Conservation (phyloP, 1,140 invertebrate genomes). For the Euglossa dilemma region DNA sequence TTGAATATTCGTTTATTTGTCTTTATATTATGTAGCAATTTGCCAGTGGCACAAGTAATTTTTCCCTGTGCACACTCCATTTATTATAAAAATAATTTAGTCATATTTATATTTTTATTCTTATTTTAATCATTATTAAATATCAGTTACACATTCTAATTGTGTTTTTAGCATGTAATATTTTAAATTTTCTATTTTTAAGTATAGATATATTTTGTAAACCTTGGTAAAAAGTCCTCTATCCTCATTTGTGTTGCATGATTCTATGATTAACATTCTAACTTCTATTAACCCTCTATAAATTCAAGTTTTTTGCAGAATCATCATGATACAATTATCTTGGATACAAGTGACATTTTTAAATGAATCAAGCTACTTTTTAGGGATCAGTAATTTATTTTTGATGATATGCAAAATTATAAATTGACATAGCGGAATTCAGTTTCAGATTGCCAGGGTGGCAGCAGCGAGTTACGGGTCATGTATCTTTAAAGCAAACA, state of each 20-base stretch:
- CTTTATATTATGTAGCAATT: conserved; percentile 58
- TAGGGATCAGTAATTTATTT: neutral
- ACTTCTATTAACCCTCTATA: conserved; percentile 75
- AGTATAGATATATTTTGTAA: conserved; percentile 27
- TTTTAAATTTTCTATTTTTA: neutral
- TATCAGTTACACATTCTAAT: conserved; percentile 5
- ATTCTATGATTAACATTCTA: conserved; percentile 73
- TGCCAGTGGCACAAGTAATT: conserved; percentile 56
- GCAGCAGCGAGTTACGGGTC: conserved; percentile 72
- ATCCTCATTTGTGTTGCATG: conserved; percentile 72
- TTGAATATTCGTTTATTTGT: conserved; percentile 73
- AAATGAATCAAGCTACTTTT: conserved; percentile 31
- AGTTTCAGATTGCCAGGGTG: conserved; percentile 75
- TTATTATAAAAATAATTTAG: conserved; percentile 39
- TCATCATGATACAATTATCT: conserved; percentile 45
- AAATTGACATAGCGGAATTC: conserved; percentile 25
- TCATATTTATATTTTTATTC: conserved; percentile 33
- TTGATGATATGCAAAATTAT: neutral
- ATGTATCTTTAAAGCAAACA: conserved; percentile 78
- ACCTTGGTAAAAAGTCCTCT: conserved; percentile 50
- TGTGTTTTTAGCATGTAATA: conserved; percentile 34
- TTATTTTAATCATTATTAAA: conserved; percentile 26
- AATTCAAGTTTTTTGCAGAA: conserved; percentile 61
- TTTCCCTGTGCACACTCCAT: conserved; percentile 57
- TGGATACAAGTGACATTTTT: conserved; percentile 34